Percentiles rank a stretch among this genome's conserved stretches.
phyloP scores from a whole-genome alignment of 2,113 vertebrate species.

The Bubo scandiacus region DNA sequence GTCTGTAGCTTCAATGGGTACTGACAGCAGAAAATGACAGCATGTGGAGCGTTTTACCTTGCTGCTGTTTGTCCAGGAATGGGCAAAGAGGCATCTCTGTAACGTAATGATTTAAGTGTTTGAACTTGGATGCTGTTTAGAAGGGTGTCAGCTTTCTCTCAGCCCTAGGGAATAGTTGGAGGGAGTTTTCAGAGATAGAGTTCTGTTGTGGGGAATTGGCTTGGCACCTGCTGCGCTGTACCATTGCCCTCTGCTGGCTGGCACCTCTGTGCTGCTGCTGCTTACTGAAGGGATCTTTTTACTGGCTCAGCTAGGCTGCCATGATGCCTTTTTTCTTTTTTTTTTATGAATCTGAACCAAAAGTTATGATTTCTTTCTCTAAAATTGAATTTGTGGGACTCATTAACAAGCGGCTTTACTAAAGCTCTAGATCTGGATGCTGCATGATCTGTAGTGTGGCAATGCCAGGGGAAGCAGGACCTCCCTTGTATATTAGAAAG shows the following conservation, averaged over 20 bases:
- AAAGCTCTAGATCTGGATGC: neutral
- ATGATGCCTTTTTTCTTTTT: neutral
- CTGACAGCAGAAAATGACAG: neutral
- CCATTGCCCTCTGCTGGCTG: slow-evolving; percentile 54
- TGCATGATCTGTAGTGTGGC: rapidly evolving
- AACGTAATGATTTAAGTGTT: neutral
- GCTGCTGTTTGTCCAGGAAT: neutral
- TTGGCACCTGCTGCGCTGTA: neutral
- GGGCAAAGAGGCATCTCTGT: neutral
- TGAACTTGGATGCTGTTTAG: neutral
- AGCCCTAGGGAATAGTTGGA: neutral
- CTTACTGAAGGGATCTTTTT: neutral
- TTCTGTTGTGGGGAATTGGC: neutral
- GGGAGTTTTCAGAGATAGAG: neutral
- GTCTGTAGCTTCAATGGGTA: neutral
- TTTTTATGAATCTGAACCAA: neutral
- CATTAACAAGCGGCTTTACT: neutral
- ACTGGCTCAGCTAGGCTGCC: neutral
- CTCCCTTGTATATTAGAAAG: neutral
- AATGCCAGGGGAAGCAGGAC: neutral
- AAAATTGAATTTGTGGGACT: neutral
- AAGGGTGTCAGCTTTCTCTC: neutral
- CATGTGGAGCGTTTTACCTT: neutral
- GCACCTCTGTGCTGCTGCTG: neutral
- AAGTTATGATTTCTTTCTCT: neutral